These are phyloP conservation scores for Prunella strophiata DNA, from an alignment of 2,797 vertebrate genomes.

Conservation along the genomic window DNA sequence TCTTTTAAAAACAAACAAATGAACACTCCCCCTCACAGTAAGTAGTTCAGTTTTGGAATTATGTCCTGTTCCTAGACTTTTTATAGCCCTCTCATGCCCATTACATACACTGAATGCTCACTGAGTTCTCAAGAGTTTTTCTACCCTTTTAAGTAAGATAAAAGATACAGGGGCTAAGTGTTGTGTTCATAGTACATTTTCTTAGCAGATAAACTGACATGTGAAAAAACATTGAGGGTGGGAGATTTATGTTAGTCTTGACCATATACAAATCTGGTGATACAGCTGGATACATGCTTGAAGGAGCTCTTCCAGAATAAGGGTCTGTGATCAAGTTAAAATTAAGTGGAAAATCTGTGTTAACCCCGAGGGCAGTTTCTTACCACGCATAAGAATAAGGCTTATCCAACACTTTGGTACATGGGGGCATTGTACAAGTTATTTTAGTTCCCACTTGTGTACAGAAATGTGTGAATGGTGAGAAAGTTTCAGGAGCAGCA, in stretches of 20 bases:
- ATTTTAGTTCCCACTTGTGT: neutral
- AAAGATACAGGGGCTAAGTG: conserved; percentile 4
- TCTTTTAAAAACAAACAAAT: conserved; percentile 65
- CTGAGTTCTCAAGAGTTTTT: conserved; percentile 12
- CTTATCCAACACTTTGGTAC: neutral
- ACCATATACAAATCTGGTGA: neutral
- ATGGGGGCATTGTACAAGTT: neutral
- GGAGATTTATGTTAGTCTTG: conserved; percentile 6
- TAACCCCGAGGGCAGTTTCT: neutral
- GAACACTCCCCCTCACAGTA: conserved; percentile 25
- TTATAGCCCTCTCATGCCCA: neutral
- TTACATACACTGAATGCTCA: neutral
- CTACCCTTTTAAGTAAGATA: conserved; percentile 39
- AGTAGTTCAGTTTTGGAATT: conserved; percentile 27
- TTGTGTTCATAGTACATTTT: neutral
- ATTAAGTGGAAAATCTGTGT: conserved; percentile 30
- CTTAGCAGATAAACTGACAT: conserved; percentile 21
- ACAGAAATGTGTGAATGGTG: neutral
- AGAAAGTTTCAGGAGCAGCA: neutral
- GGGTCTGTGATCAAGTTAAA: neutral
- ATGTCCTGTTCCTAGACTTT: conserved; percentile 2
- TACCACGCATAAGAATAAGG: neutral
- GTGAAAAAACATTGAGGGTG: neutral
- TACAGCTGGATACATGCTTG: neutral
- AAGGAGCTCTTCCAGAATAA: neutral